Base-by-base conservation (phyloP, 1,140 invertebrate genomes). In the Drosophila rufa region DNA sequence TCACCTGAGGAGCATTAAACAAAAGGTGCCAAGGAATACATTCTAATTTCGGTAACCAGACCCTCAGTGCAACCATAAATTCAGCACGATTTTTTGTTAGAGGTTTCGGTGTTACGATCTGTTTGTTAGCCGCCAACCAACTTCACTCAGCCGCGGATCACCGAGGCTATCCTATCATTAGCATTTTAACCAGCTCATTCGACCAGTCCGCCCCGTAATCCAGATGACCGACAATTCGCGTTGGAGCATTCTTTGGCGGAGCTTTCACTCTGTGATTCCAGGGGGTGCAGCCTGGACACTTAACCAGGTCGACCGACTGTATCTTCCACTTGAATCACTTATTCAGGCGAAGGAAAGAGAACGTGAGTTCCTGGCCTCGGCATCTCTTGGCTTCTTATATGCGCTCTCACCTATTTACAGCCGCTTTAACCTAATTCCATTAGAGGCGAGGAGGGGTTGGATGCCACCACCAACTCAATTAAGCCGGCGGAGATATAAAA, bases 371-470 rank as follows among this genome's bases (percentile, higher is more conserved):
- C 53, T 22, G 67, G 53, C 33, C 53, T 66, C 11, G 50, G 48
- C 80, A 69, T 47, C 30, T 1, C 77, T 77, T 76, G 69, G 79
- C 59, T 82, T 69, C 59, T 48, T 48, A 12, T 48, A 12, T 42
- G 45, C 11, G 3, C 33, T 11, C 22, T 74, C 65, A 79, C 71
- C 84, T 80, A 80, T 89, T 87, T 80, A 89, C 77, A 80, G 69
- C 84, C 77, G 80, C 78, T 89, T 89, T 90, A 89, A 81, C 80
- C 84, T 90, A 89, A 89, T 89, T 89, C 79, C 66, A 90, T 84
- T 75, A 84, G 61, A 2, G 27, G n/a, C 19, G 12, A 19, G n/a
- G n/a, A 12, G 30, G 56, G 15, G 27, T 12, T 47, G 46, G n/a
- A 25, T 2, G 15, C 36, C 58, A 61, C 59, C 69, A 68, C 82